Percentiles rank a stretch among this genome's conserved stretches.
These are phyloP conservation scores for Hyppa rectilinea DNA, from an alignment of 2,888 invertebrate species.

Conservation along the genomic window DNA sequence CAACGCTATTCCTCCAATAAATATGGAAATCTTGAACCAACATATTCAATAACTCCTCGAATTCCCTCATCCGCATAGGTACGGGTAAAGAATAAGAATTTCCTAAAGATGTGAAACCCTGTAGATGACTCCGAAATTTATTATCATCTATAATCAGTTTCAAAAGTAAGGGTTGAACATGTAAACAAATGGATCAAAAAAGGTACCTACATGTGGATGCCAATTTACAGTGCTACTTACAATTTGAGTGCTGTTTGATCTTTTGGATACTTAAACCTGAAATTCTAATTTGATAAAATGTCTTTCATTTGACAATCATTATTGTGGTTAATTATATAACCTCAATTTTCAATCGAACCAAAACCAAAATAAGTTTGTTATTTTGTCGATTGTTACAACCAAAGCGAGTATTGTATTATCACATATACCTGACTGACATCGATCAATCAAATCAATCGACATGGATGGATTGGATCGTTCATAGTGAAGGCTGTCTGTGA, in stretches of 20 bases:
- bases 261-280: too few species aligned
- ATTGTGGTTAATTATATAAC: too few species aligned
- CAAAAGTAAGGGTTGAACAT: not conserved
- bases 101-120: not conserved
- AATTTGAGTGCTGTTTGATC: not conserved
- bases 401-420: not conserved
- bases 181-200: not conserved
- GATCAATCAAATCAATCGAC: not conserved
- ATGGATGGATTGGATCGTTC: not conserved
- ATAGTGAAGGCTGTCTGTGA: not conserved
- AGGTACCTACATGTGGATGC: not conserved
- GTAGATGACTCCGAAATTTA: not conserved
- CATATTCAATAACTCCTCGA: slow-evolving; percentile 46
- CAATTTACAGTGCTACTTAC: not conserved
- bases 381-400: not conserved
- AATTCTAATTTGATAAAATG: too few species aligned
- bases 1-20: slow-evolving; percentile 17
- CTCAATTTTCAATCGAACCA: too few species aligned
- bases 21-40: slow-evolving; percentile 43
- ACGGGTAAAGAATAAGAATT: slow-evolving; percentile 14
- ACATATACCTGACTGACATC: not conserved
- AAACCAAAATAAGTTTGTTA: too few species aligned
- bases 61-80: not conserved
- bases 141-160: not conserved
- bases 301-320: too few species aligned